phyloP scores from a whole-genome alignment of 2,888 invertebrate genomes.

The Cephonodes hylas region DNA sequence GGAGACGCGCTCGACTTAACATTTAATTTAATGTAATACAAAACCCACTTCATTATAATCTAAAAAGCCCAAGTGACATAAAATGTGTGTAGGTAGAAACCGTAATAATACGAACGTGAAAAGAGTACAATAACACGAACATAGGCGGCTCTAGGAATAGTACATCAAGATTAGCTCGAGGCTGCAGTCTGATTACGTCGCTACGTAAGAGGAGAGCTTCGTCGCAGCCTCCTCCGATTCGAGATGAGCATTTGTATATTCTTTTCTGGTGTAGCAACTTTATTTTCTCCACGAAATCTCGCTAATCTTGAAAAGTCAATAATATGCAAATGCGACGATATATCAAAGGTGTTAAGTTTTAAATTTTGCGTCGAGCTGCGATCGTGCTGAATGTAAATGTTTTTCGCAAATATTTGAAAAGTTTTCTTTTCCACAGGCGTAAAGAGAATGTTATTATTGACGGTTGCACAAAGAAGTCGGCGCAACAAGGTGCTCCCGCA shows the following conservation, averaged over 20 bases:
- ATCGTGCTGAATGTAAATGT: not conserved
- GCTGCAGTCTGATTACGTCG: conserved; percentile 71
- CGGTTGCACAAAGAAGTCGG: conserved; percentile 52
- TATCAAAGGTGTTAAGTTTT: not conserved
- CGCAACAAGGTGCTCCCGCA: conserved; percentile 58
- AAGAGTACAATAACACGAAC: conserved; percentile 62
- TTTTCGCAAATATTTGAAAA: not conserved
- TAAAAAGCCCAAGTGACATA: conserved; percentile 15
- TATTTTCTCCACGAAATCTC: conserved; percentile 22
- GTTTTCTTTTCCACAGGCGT: not conserved
- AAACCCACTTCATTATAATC: conserved; percentile 19
- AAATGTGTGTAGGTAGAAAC: conserved; percentile 11
- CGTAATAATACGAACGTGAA: conserved; percentile 51
- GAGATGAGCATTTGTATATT: conserved; percentile 53
- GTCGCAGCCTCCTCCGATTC: conserved; percentile 53
- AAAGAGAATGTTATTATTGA: conserved; percentile 52
- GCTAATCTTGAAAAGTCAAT: conserved; percentile 32
- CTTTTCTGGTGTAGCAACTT: conserved; percentile 26
- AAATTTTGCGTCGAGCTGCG: not conserved
- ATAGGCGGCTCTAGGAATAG: conserved; percentile 56
- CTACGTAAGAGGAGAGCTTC: conserved; percentile 59
- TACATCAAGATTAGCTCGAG: conserved; percentile 74
- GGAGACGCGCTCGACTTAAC: conserved; percentile 29
- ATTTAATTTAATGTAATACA: conserved; percentile 38
- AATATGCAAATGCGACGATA: conserved; percentile 23